These are phyloP conservation scores for Phortica okadai DNA, from an alignment of 2,888 invertebrate species.

Conservation along the genomic window DNA sequence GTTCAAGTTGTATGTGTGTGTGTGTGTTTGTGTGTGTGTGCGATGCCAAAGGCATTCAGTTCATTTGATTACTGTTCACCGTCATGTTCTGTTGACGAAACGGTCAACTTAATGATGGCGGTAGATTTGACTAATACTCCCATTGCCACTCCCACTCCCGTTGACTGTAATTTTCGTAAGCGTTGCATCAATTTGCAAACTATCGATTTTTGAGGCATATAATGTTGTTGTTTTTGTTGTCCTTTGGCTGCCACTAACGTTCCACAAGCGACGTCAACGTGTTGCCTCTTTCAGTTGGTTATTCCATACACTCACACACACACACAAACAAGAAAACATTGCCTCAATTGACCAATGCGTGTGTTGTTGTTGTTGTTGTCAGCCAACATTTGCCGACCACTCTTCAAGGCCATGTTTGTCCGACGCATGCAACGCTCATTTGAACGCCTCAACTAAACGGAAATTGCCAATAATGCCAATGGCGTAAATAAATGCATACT, in stretches of 20 bases:
- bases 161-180: no score
- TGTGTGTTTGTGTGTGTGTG: neutral
- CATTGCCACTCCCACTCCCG: no score
- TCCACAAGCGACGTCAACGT: no score
- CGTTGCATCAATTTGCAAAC: no score
- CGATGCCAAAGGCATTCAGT: neutral
- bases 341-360: neutral
- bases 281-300: neutral
- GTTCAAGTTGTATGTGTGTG: neutral
- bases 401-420: neutral
- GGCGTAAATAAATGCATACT: constrained; percentile 6
- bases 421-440: neutral
- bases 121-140: no score
- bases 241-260: no score
- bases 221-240: no score
- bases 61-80: no score
- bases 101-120: no score
- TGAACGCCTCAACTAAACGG: neutral
- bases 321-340: neutral
- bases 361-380: neutral
- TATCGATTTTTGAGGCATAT: no score
- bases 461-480: constrained; percentile 26
- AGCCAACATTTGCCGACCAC: neutral
- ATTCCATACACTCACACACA: neutral
- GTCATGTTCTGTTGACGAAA: no score